Evolutionary conservation across 2,888 invertebrate species (phyloP).

Genomic region (Brachypalpus laphriformis): DNA sequence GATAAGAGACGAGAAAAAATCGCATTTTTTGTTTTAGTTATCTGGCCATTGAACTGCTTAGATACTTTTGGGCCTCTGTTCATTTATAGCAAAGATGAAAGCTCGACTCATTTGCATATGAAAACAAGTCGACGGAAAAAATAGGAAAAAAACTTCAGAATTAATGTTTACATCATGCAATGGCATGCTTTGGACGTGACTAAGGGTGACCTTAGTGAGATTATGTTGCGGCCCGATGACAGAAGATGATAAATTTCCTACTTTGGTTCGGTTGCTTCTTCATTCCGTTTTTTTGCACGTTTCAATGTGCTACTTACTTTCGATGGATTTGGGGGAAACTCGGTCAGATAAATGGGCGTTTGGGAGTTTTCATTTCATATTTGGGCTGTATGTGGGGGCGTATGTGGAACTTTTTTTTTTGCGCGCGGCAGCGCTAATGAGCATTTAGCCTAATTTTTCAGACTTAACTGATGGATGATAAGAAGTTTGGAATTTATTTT

Average conservation of each 20-base stretch:
- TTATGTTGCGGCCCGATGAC: slow-evolving; percentile 26
- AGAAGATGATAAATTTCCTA: slow-evolving; percentile 22
- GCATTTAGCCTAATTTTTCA: slow-evolving; percentile 6
- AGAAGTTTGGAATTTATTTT: background rate
- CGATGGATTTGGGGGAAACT: slow-evolving; percentile 9
- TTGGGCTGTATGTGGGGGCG: background rate
- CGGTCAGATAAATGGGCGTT: slow-evolving; percentile 27
- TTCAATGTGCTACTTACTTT: slow-evolving; percentile 23
- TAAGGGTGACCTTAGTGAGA: slow-evolving; percentile 31
- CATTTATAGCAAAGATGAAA: slow-evolving; percentile 8
- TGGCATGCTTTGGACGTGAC: slow-evolving; percentile 56
- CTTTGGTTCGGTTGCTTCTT: slow-evolving; percentile 1
- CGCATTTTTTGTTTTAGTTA: slow-evolving; percentile 40
- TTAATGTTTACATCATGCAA: slow-evolving; percentile 59
- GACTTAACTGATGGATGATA: slow-evolving; percentile 17
- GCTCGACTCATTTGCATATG: slow-evolving; percentile 48
- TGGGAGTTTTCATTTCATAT: background rate
- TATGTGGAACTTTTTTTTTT: slow-evolving; percentile 24
- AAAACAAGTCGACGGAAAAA: slow-evolving; percentile 26
- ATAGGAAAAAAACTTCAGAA: slow-evolving; percentile 19
- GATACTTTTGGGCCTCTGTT: slow-evolving; percentile 18
- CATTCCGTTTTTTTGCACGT: slow-evolving; percentile 15
- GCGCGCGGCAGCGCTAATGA: background rate
- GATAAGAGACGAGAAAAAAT: slow-evolving; percentile 18
- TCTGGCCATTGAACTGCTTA: slow-evolving; percentile 54